Evolutionary conservation across 2,113 vertebrate species (phyloP).

Genomic region (Rhinolophus sinicus): DNA sequence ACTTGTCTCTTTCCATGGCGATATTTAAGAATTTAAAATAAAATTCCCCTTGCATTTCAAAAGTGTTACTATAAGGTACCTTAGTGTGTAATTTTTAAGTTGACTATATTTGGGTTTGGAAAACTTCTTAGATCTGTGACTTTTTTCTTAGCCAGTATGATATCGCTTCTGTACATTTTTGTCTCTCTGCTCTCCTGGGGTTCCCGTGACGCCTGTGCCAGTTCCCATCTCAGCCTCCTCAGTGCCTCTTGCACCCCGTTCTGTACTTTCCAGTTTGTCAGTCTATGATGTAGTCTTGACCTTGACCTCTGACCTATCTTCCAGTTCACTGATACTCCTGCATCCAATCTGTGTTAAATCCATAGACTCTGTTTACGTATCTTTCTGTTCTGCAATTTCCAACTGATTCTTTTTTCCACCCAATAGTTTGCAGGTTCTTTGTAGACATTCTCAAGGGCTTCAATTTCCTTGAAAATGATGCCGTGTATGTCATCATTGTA

Average conservation of each 20-base stretch:
- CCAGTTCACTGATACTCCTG: neutral
- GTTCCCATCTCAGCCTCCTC: no score
- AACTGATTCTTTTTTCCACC: neutral
- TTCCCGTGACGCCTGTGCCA: accelerated
- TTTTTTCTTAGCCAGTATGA: neutral
- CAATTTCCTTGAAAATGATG: neutral
- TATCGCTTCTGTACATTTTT: neutral
- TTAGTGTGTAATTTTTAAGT: neutral
- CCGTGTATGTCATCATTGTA: neutral
- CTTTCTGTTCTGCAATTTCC: neutral
- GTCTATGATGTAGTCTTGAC: neutral
- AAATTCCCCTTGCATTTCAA: neutral
- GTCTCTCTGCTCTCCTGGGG: accelerated
- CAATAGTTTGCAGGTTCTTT: neutral
- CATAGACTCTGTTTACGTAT: no score
- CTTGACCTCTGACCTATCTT: neutral
- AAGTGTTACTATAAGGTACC: neutral
- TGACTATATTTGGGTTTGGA: neutral
- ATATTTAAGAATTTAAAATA: neutral
- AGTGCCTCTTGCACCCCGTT: accelerated
- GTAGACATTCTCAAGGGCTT: neutral
- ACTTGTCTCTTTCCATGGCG: neutral
- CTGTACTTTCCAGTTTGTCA: neutral
- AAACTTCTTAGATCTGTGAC: neutral
- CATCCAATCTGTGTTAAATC: neutral